Evolutionary conservation across 1,140 invertebrate genomes (phyloP).

Genomic region (Bradysia coprophila): DNA sequence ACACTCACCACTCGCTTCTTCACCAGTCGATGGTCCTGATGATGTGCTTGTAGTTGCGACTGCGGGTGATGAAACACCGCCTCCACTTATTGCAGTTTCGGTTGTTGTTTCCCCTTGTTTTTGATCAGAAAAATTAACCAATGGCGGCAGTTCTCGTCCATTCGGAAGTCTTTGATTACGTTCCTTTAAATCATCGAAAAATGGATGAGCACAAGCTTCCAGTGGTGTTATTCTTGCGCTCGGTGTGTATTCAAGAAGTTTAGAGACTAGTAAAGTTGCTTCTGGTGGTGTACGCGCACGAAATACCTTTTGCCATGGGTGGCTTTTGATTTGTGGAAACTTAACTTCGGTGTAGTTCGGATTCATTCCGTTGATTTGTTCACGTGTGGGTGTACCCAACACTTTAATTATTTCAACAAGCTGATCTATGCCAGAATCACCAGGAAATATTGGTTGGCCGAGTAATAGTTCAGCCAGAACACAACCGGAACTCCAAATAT

Average conservation of each 20-base stretch:
- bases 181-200: constrained; percentile 94
- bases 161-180: constrained; percentile 81
- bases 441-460: constrained; percentile 98
- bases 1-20: no score
- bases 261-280: constrained; percentile 91
- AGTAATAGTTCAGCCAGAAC: constrained; percentile 92
- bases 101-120: background rate
- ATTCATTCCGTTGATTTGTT: constrained; percentile 99
- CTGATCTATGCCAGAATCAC: constrained; percentile 97
- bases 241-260: constrained; percentile 94
- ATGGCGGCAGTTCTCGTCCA: constrained; percentile 77
- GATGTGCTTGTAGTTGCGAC: no score
- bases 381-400: constrained; percentile 92
- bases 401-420: constrained; percentile 99
- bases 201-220: constrained; percentile 91
- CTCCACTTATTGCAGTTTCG: background rate
- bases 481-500: constrained; percentile 98
- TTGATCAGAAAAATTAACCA: constrained; percentile 95
- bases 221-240: constrained; percentile 84
- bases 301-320: constrained; percentile 99
- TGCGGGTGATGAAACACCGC: no score
- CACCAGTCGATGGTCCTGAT: no score
- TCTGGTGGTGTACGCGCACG: constrained; percentile 89
- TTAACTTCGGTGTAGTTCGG: constrained; percentile 99
- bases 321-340: constrained; percentile 99